phyloP scores from a whole-genome alignment of 2,888 invertebrate genomes.

The Papilio elwesi region DNA sequence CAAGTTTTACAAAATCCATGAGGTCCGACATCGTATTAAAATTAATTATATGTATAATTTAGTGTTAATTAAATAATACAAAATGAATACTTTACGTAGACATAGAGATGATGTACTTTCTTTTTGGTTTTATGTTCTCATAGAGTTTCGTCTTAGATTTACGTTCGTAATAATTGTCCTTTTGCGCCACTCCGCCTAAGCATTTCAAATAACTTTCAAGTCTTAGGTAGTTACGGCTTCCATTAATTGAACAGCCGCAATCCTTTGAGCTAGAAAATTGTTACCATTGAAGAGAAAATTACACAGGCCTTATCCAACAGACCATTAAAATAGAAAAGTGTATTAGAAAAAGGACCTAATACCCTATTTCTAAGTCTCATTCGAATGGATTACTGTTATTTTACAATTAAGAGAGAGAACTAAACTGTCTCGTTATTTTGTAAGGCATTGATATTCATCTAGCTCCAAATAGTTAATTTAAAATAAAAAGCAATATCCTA shows the following conservation, averaged over 20 bases:
- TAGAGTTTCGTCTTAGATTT: no score
- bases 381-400: constrained; percentile 8
- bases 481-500: neutral
- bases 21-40: no score
- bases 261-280: constrained; percentile 37
- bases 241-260: constrained; percentile 26
- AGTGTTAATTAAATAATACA: no score
- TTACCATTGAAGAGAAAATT: constrained; percentile 33
- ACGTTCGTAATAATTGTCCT: no score
- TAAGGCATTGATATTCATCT: no score
- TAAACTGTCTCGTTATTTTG: neutral
- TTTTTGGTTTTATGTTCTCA: no score
- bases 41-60: no score
- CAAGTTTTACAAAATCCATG: no score
- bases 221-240: constrained; percentile 5
- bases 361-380: constrained; percentile 1
- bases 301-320: constrained; percentile 7
- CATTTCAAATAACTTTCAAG: constrained; percentile 17
- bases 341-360: constrained; percentile 5
- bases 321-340: constrained; percentile 23
- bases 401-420: neutral
- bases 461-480: no score
- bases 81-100: no score
- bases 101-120: no score
- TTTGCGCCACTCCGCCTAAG: neutral